A percentile compares a stretch with the other conserved stretches of the same genome.
Conservation (phyloP, 2,888 invertebrate genomes). For the Trissonchulus sp. region DNA sequence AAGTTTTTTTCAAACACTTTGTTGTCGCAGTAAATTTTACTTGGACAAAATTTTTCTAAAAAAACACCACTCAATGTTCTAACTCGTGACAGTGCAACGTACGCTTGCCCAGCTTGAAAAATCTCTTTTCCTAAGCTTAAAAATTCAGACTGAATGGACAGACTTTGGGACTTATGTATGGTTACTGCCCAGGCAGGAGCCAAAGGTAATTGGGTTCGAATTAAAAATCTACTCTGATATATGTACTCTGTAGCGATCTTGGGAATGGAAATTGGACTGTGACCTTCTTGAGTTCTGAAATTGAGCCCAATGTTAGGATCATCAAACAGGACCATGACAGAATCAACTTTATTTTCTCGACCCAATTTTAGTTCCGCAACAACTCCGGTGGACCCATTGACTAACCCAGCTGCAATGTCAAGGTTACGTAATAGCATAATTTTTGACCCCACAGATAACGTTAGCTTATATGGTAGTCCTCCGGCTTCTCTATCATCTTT, state of each 20-base stretch:
- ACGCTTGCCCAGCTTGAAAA: conserved; percentile 18
- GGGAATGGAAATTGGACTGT: neutral
- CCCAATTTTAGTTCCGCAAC: no score
- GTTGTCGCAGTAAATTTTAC: no score
- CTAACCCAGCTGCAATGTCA: no score
- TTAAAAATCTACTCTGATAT: neutral
- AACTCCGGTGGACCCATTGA: no score
- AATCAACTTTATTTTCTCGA: no score
- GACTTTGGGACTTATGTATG: conserved; percentile 21
- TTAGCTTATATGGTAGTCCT: neutral
- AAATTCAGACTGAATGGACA: neutral
- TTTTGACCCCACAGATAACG: neutral
- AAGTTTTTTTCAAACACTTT: no score
- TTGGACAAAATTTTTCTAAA: no score
- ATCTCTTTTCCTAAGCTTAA: neutral
- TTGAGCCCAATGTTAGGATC: neutral
- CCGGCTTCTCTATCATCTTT: conserved; percentile 18
- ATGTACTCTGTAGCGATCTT: neutral
- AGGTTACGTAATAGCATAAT: conserved; percentile 13
- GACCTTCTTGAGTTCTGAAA: conserved; percentile 7
- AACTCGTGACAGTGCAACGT: neutral
- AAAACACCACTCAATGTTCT: neutral
- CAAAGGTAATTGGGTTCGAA: conserved; percentile 22
- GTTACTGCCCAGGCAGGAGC: conserved; percentile 22
- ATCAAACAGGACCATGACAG: neutral